A percentile compares a stretch with the other conserved stretches of the same genome.
These are phyloP conservation scores for Mythimna lalbum DNA, from an alignment of 2,888 invertebrate genomes.

Conservation along the genomic window DNA sequence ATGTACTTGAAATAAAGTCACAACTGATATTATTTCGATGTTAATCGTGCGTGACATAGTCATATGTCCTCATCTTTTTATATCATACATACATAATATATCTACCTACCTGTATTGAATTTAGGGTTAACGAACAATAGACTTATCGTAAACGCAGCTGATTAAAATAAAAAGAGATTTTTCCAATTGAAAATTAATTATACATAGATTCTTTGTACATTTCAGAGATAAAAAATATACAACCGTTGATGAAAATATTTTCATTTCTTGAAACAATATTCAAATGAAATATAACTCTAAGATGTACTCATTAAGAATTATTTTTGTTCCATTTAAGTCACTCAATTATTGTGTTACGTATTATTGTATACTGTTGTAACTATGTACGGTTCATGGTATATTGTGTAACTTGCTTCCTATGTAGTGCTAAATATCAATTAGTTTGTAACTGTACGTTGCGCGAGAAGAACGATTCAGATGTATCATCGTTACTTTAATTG, in stretches of 20 bases:
- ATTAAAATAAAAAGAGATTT: conserved; percentile 49
- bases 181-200: conserved; percentile 38
- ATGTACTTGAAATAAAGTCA: not conserved
- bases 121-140: conserved; percentile 53
- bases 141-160: conserved; percentile 60
- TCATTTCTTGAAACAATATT: conserved; percentile 43
- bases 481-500: conserved; percentile 38
- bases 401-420: conserved; percentile 77
- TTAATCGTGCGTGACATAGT: not conserved
- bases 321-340: conserved; percentile 40
- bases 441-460: conserved; percentile 55
- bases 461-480: conserved; percentile 25
- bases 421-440: conserved; percentile 75
- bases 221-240: conserved; percentile 38
- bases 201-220: conserved; percentile 27
- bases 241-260: conserved; percentile 32
- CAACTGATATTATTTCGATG: not conserved
- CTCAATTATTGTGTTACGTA: conserved; percentile 41
- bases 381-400: conserved; percentile 55
- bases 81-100: conserved; percentile 7
- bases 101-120: conserved; percentile 36
- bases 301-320: conserved; percentile 42
- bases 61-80: conserved; percentile 31
- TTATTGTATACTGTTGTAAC: conserved; percentile 32
- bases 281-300: conserved; percentile 43